A percentile compares a stretch with the other conserved stretches of the same genome.
phyloP scores from a whole-genome alignment of 2,113 vertebrate species.

The Lepus americanus region DNA sequence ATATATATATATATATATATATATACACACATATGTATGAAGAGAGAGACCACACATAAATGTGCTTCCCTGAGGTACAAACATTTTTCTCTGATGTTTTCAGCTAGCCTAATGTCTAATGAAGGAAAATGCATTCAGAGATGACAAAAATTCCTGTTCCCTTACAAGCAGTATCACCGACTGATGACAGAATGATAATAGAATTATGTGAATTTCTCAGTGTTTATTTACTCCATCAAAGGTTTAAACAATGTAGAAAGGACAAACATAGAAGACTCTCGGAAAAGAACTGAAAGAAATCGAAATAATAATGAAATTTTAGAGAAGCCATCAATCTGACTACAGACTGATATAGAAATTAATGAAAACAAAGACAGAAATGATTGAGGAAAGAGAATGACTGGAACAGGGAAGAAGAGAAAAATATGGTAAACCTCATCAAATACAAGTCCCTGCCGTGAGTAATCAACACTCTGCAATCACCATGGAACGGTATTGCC shows the following conservation, averaged over 20 bases:
- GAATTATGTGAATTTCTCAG: background rate
- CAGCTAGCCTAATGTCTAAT: background rate
- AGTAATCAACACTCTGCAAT: background rate
- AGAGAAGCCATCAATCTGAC: constrained; percentile 42
- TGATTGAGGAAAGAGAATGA: constrained; percentile 1
- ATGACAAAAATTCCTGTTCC: constrained; percentile 17
- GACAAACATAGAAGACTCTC: constrained; percentile 35
- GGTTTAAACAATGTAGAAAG: constrained; percentile 3
- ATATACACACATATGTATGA: background rate
- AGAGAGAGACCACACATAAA: background rate
- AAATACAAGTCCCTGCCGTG: constrained; percentile 32
- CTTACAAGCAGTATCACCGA: background rate
- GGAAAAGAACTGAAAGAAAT: constrained; percentile 23
- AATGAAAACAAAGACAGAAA: constrained; percentile 34
- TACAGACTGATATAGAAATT: constrained; percentile 47
- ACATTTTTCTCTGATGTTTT: background rate
- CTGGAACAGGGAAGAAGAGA: constrained; percentile 10
- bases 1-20: no score
- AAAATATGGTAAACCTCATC: constrained; percentile 15
- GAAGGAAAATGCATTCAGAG: background rate
- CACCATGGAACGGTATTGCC: background rate
- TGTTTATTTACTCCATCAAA: constrained; percentile 27
- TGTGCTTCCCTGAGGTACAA: background rate
- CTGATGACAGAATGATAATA: background rate
- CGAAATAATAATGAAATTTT: constrained; percentile 54